Evolutionary conservation across 1,140 invertebrate species (phyloP), one percentile per base, ranked within the genome.

Genomic region (Neodiprion fabricii): DNA sequence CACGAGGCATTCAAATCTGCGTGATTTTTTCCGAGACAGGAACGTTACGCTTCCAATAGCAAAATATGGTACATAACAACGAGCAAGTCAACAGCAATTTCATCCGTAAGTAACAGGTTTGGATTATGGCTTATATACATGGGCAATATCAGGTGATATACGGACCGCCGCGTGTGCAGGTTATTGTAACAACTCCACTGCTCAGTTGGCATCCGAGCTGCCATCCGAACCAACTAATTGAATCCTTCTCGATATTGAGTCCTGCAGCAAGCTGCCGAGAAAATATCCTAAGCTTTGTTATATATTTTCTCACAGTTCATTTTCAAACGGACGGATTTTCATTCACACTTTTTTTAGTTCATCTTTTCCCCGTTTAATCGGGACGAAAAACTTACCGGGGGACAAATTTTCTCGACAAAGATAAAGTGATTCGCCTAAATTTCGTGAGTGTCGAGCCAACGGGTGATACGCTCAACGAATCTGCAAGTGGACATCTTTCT

Each of bases 191-290:
- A 61, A 61, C 53, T 61, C 11, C n/a, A 61, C 53, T 12, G 53
- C 53, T 61, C 53, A 61, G 53, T 61, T 61, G 53, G 53, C 53
- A 61, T 61, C 53, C 53, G 53, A 61, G 53, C 11, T 61, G 53
- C 53, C 53, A 61, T 61, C 53, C 9, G 53, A 61, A 61, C 53
- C 11, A 17, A 61, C 53, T 61, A 61, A 61, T 61, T 61, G 53
- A 61, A 61, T 61, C n/a, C 53, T 61, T 61, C 9, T 17, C 3
- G 53, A 61, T 61, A 61, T 61, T 61, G 53, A 61, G 53, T 61
- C 53, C 53, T 14, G 53, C 53, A 12, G 53, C 11, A 61, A 14
- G 53, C n/a, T 17, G n/a, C 11, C 5, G 11, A 14, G 53, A 61
- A 61, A 61, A 40, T 40, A 40, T 40, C 28, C 28, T 40, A 5